Conservation (phyloP, 1,140 invertebrate genomes). For the Leptestheria dahalacensis region DNA sequence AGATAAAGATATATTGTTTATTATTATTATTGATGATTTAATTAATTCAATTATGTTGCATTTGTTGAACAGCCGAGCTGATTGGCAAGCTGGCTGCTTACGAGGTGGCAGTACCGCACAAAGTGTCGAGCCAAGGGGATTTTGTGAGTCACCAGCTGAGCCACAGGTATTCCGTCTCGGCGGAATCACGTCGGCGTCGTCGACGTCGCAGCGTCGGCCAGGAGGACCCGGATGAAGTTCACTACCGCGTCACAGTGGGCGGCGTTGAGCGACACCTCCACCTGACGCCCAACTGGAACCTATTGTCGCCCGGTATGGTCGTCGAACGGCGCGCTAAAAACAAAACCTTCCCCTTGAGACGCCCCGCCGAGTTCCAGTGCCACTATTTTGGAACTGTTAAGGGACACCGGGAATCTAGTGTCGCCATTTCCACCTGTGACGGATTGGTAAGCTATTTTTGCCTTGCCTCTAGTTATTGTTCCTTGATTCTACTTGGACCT, state of each 20-base stretch:
- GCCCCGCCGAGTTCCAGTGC: slow-evolving; percentile 38
- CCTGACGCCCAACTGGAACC: slow-evolving; percentile 42
- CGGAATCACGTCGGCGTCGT: slow-evolving; percentile 20
- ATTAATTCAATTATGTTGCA: neutral
- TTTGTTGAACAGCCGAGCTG: slow-evolving; percentile 21
- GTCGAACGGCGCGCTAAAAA: slow-evolving; percentile 46
- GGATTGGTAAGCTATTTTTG: slow-evolving; percentile 52
- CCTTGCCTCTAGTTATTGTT: neutral
- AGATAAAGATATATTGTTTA: no score
- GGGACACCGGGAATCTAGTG: slow-evolving; percentile 44
- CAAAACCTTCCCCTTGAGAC: slow-evolving; percentile 32
- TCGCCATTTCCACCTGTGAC: slow-evolving; percentile 61
- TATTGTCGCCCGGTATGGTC: slow-evolving; percentile 49
- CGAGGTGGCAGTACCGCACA: slow-evolving; percentile 38
- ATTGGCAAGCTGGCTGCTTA: slow-evolving; percentile 28
- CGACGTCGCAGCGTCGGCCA: slow-evolving; percentile 22
- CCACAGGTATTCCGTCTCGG: slow-evolving; percentile 27
- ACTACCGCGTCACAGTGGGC: slow-evolving; percentile 39
- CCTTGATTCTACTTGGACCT: no score
- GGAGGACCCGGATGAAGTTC: slow-evolving; percentile 29
- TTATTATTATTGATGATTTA: no score
- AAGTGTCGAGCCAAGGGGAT: slow-evolving; percentile 36
- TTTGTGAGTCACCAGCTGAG: slow-evolving; percentile 39
- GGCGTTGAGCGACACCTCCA: slow-evolving; percentile 38
- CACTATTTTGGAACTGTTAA: slow-evolving; percentile 57